A percentile compares a stretch with the other conserved stretches of the same genome.
These are phyloP conservation scores for Apeltes quadracus DNA, from an alignment of 2,113 vertebrate species.

Conservation along the genomic window DNA sequence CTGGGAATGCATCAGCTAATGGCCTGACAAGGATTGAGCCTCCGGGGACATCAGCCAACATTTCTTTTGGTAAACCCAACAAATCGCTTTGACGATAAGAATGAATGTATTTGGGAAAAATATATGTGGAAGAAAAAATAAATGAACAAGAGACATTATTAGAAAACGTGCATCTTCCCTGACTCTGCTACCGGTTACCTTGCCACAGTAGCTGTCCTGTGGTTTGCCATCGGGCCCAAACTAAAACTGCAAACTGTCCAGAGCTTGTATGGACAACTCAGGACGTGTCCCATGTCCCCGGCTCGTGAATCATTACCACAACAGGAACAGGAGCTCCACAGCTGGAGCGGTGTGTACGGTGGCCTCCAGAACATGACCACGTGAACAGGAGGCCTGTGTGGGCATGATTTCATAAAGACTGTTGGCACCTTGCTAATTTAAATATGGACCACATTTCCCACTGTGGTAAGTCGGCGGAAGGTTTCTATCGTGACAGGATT, in stretches of 20 bases:
- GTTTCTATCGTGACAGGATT: constrained; percentile 22
- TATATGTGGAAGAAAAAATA: too few relatives aligned
- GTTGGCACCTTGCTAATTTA: constrained; percentile 22
- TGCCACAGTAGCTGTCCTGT: not conserved
- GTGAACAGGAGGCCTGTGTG: constrained; percentile 41
- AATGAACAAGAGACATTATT: too few relatives aligned
- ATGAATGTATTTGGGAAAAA: too few relatives aligned
- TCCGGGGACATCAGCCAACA: not conserved
- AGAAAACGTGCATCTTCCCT: too few relatives aligned
- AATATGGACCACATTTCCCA: constrained; percentile 18
- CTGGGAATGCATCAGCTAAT: not conserved
- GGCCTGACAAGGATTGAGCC: not conserved
- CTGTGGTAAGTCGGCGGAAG: not conserved
- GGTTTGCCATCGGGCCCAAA: constrained; percentile 1
- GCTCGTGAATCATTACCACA: constrained; percentile 34
- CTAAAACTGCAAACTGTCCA: constrained; percentile 24
- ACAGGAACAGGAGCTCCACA: not conserved
- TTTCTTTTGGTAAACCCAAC: not conserved
- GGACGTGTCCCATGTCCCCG: constrained; percentile 5
- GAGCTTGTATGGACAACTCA: constrained; percentile 17
- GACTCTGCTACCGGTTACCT: too few relatives aligned
- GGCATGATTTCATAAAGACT: constrained; percentile 32
- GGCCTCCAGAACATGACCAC: constrained; percentile 28
- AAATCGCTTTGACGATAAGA: not conserved
- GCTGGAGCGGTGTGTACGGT: constrained; percentile 22